Evolutionary conservation across 2,888 invertebrate genomes (phyloP).

Genomic region (Drepana falcataria): DNA sequence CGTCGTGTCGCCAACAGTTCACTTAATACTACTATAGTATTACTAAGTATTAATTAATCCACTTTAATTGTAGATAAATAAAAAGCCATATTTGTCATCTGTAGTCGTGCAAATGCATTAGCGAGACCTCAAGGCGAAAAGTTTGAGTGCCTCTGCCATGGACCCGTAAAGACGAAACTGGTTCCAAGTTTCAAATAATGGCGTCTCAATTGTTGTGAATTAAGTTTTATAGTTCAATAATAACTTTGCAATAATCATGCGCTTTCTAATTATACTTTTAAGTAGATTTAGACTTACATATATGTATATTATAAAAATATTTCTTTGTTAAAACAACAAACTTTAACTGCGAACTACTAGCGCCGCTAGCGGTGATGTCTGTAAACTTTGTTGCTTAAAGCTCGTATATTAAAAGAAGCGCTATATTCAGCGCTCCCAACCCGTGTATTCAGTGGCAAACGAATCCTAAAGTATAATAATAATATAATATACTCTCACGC

Average conservation of each 20-base stretch:
- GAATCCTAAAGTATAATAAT: too few relatives aligned
- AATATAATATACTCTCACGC: too few relatives aligned
- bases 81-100: too few relatives aligned
- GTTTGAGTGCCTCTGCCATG: conserved; percentile 48
- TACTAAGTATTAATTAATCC: too few relatives aligned
- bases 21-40: too few relatives aligned
- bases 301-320: background rate
- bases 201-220: conserved; percentile 46
- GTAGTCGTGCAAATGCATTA: conserved; percentile 1
- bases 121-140: conserved; percentile 10
- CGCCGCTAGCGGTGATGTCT: background rate
- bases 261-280: too few relatives aligned
- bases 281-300: too few relatives aligned
- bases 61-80: too few relatives aligned
- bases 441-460: too few relatives aligned
- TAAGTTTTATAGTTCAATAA: conserved; percentile 27
- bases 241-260: too few relatives aligned
- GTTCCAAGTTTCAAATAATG: conserved; percentile 55
- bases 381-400: background rate
- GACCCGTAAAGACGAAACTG: conserved; percentile 54
- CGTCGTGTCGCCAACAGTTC: too few relatives aligned
- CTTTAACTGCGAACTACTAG: background rate
- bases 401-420: background rate
- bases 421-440: too few relatives aligned
- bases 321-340: background rate